Conservation (phyloP, 23 tunicate genomes). For the Clavelina lepadiformis region DNA sequence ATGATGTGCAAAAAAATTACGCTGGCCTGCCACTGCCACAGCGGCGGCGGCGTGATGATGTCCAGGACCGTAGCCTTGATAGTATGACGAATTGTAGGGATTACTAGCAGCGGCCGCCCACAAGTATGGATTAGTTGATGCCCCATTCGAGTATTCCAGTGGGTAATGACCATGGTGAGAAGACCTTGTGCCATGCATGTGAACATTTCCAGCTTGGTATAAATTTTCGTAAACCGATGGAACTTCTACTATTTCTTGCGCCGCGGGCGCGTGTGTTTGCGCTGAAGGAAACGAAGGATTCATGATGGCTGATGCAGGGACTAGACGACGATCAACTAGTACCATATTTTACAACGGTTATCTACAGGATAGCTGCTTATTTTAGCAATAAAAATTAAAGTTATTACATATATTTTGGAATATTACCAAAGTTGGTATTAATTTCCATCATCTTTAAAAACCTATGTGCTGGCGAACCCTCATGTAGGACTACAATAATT, state of each 20-base stretch:
- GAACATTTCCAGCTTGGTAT: slow-evolving; percentile 73
- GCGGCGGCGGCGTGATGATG: slow-evolving; percentile 54
- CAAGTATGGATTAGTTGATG: slow-evolving; percentile 21
- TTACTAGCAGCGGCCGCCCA: slow-evolving; percentile 52
- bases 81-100: slow-evolving; percentile 69
- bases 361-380: no score
- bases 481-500: no score
- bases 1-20: slow-evolving; percentile 54
- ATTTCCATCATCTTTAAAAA: no score
- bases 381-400: no score
- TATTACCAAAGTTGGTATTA: no score
- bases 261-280: slow-evolving; percentile 66
- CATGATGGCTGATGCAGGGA: slow-evolving; percentile 59
- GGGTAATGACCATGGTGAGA: slow-evolving; percentile 83
- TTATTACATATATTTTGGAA: no score
- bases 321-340: slow-evolving; percentile 48
- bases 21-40: slow-evolving; percentile 39
- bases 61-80: slow-evolving; percentile 55
- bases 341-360: slow-evolving; percentile 70
- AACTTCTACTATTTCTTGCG: slow-evolving; percentile 79
- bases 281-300: slow-evolving; percentile 57
- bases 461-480: no score
- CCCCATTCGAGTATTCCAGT: slow-evolving; percentile 74
- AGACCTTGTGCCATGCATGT: slow-evolving; percentile 56
- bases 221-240: slow-evolving; percentile 82